Base-by-base conservation (phyloP, 2,113 vertebrate genomes). In the Sinocyclocheilus grahami region DNA sequence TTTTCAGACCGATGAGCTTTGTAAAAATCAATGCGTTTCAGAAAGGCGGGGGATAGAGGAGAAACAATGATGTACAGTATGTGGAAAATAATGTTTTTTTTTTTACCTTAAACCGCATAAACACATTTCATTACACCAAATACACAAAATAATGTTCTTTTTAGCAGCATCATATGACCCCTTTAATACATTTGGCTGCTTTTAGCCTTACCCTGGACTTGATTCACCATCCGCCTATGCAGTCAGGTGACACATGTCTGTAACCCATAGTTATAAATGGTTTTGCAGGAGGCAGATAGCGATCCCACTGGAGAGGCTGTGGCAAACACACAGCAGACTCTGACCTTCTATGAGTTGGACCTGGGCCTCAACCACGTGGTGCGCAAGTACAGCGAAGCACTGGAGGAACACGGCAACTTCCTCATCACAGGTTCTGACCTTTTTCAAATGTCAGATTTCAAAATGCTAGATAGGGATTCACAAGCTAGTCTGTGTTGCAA, bases 341-440 rank as follows among this genome's bases (percentile, higher is more conserved):
- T 99, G 90, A 99, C 98, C 0, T 99, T 99, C 91, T 99, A 99
- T n/a, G 98, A 99, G 80, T 90, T 99, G 89, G 98, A 99, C 78
- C 94, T 99, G 53, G 98, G 98, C 33, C 94, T 99, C 92, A 99
- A 99, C 90, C 98, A 99, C 0, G 98, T 99, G 60, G 98, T 99
- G 20, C 96, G 98, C 88, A 99, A 99, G 88, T 99, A 99, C 94
- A 99, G 98, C 6, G 98, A 99, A 67, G 98, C 98, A 69, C 91
- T 99, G 93, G 98, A 99, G 88, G 98, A 99, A 85, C 98, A 99
- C 0, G 98, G 98, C 85, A 99, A 99, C 91, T 99, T 99, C 89
- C 97, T 99, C 51, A 99, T 99, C 89, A 99, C 98, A 92, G 98
- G 98, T 99, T 80, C 86, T 65, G 1, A 7, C 2, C 83, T 7